Evolutionary conservation across 1,140 invertebrate species (phyloP), one percentile per base, ranked within the genome.

Genomic region (Drosophila persimilis): DNA sequence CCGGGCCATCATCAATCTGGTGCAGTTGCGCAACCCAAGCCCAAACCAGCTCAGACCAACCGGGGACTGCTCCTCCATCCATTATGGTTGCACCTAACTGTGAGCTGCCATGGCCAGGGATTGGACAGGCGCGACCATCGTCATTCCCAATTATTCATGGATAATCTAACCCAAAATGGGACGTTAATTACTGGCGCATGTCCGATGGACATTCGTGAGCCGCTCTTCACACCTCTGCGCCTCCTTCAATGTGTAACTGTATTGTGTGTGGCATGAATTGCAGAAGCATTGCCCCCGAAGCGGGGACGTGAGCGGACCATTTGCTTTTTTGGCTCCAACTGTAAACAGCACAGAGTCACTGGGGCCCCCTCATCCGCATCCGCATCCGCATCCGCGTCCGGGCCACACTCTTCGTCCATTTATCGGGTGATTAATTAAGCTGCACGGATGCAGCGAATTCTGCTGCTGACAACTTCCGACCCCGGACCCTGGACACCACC

Each of bases 111-210:
- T 20, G 31, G 41, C 41, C 51, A 65, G 47, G 35, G 24, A 43
- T 44, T 44, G 41, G 22, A 44, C 60, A 46, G 56, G 51, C 61
- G 73, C 72, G 44, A 71, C 52, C 73, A 73, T 62, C 65, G 62
- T 63, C 54, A 70, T 81, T 69, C 50, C 78, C 89, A 89, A 89
- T 90, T 90, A 90, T 86, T 90, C 77, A 90, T 80, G 89, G 89
- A 86, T 88, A 90, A 90, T 90, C 84, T 90, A 90, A 89, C 85
- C 89, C 79, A 70, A 80, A 90, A 90, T 90, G 89, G 89, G 89
- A 90, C 89, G 79, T 90, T 90, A 90, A 90, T 90, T 90, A 89
- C 89, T 64, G 55, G 78, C 77, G 81, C 81, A 83, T 88, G 83
- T 86, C 81, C 83, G 52, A 69, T 39, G 35, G 83, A 51, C 83